Evolutionary conservation across 2,888 invertebrate genomes (phyloP), one percentile per base, ranked within the genome.

Genomic region (Entomobrya proxima): DNA sequence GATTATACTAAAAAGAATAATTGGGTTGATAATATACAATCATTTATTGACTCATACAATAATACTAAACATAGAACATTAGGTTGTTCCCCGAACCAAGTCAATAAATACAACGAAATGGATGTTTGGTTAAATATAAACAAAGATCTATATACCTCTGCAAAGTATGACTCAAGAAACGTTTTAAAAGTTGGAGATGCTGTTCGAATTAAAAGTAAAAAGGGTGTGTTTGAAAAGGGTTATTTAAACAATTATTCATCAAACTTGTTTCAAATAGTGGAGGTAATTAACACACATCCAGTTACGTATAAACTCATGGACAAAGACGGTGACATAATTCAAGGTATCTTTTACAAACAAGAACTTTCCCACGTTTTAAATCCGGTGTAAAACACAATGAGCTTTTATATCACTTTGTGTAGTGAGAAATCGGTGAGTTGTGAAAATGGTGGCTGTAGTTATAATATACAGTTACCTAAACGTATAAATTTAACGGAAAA

Each of bases 11-110:
- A 50, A 35, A 27, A 7, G 1, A 32, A 64, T 2, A 21, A 15
- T 4, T 83, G 61, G n/a, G n/a, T 76, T 5, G 32, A 83, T 18
- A 35, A 47, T 27, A 15, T 83, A 2, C 47, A 83, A 47, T 50
- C 75, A n/a, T 24, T 83, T 37, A n/a, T 67, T 18, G 21, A 75
- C n/a, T 76, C 75, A 1, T 83, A 83, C 30, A 83, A 83, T 21
- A 67, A 83, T 7, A 27, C 58, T 9, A 5, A 3, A 15, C 83
- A 83, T 77, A 5, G 69, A 15, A 77, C 76, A 6, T 77, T 55
- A 5, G 69, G 76, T 0, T 40, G n/a, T 37, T 7, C 64, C 1
- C 83, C 83, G 30, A 77, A 37, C 21, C 11, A 64, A 40, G 77
- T 83, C 2, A 67, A 37, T 18, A 37, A 67, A 24, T 55, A 77